Evolutionary conservation across 2,797 vertebrate genomes (phyloP), one percentile per base, ranked within the genome.

Genomic region (Mallotus villosus): DNA sequence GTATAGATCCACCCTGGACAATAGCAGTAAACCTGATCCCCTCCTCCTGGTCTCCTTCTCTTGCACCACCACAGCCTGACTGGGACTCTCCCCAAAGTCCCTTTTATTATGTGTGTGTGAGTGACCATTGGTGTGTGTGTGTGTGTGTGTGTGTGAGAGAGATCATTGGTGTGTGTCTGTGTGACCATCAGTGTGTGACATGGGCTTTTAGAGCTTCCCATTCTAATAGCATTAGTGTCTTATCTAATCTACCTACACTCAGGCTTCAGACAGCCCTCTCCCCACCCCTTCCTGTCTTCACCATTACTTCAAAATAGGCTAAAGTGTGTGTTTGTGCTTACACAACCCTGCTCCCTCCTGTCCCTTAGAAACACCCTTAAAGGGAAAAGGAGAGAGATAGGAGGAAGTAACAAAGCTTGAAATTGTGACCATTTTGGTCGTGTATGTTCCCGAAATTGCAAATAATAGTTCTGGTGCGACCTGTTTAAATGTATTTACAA

Each of bases 191-290:
- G 80, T 89, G 76, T 86, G 84, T 81, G 82, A 86, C 85, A 73
- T 68, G 73, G 80, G 88, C 88, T 91, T 89, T 92, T 78, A 90
- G 81, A 75, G 81, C 85, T 82, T 86, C 85, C 80, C 70, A 53
- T 24, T 72, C 79, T 89, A 89, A 89, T 89, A 74, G 75, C 85
- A 88, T 92, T 90, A 87, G 74, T 84, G 78, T 82, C 86, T 88
- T 85, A 91, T 91, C 85, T 86, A 89, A 91, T 91, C 84, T 88
- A 68, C 74, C 65, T 74, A 57, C 71, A 88, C 81, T 90, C 89
- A 87, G 74, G 72, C 79, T 32, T n/a, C 27, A 69, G 74, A 82
- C 81, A 74, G 71, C 51, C 77, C 78, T 82, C 68, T 70, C 59
- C 65, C 60, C 73, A 59, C 70, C 73, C 80, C 55, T 68, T 64